Base-by-base conservation (phyloP, 2,888 invertebrate genomes). In the Meteorus cinctellus region DNA sequence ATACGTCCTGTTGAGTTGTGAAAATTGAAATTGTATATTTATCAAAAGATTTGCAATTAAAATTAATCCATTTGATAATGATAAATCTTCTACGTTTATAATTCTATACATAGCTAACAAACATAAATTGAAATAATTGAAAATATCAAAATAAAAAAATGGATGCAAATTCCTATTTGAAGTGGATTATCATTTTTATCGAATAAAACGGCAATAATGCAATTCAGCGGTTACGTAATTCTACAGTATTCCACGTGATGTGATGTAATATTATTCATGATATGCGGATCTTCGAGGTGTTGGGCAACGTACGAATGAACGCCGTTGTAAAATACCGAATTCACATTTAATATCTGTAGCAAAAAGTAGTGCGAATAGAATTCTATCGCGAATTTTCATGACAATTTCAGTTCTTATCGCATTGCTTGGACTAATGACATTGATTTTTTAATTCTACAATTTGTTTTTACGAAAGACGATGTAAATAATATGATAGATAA, bases 261-360 rank as follows among this genome's bases (percentile, higher is more conserved):
- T 72, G 77, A 75, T 77, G 75, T 79, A 80, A 80, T 80, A 80
- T 80, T 79, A 80, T 80, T 80, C 79, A 80, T 80, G 59, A 72
- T 72, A 72, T 65, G 72, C 72, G 65, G 65, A 51, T 72, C 72
- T 48, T 65, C 16, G 51, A 65, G 65, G 51, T 51, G 72, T 34
- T 5, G 72, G 41, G 24, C 62, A 29, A 29, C 71, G 51, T 24
- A 24, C 24, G 24, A 66, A 72, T 65, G 65, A 72, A 55, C 36
- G 66, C 73, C 59, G 55, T 73, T 73, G 48, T 73, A 36, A 73
- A 73, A 36, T 55, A 66, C 73, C 55, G 36, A 66, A 27, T 72
- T 0, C 34, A 34, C 8, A 34, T 55, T 34, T 73, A 48, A 73
- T 73, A 73, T 66, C 66, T 31, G 27, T 41, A 66, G 60, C 36